These are phyloP conservation scores for Discoglossus pictus DNA, from an alignment of 2,797 vertebrate species.

Conservation along the genomic window DNA sequence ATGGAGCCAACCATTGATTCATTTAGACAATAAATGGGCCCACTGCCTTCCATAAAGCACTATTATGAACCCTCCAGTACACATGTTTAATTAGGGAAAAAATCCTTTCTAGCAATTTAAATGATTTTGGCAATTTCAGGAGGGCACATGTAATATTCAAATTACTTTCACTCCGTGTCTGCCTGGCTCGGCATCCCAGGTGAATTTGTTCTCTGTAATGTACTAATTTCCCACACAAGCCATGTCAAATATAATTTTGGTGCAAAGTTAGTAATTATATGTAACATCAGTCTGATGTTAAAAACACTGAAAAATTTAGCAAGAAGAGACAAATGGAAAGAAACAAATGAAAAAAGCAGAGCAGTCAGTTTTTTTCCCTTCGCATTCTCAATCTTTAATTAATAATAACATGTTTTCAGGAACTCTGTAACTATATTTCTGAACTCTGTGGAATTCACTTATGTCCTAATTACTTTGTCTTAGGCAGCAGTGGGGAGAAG, in stretches of 20 bases:
- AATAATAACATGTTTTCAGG: conserved; percentile 91
- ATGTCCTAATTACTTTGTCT: conserved; percentile 76
- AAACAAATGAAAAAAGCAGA: conserved; percentile 85
- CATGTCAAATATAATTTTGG: conserved; percentile 96
- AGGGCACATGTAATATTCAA: conserved; percentile 93
- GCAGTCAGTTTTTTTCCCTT: conserved; percentile 60
- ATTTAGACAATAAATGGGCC: conserved; percentile 47
- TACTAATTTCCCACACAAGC: conserved; percentile 90
- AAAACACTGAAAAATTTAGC: conserved; percentile 98
- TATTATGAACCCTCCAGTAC: conserved; percentile 61
- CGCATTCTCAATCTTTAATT: conserved; percentile 87
- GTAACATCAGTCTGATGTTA: conserved; percentile 93
- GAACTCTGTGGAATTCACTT: conserved; percentile 77
- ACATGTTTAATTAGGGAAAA: conserved; percentile 65
- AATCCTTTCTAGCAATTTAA: conserved; percentile 91
- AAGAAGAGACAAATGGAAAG: conserved; percentile 91
- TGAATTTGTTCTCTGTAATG: conserved; percentile 88
- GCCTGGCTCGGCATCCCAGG: conserved; percentile 80
- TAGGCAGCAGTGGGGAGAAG: conserved; percentile 52
- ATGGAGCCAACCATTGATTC: conserved; percentile 38
- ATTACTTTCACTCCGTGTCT: conserved; percentile 77
- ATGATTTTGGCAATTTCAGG: conserved; percentile 93
- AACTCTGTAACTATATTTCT: conserved; percentile 72
- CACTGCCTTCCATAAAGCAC: conserved; percentile 54
- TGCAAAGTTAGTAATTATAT: conserved; percentile 95